phyloP scores from a whole-genome alignment of 1,140 invertebrate species.

The Drosophila punjabiensis region DNA sequence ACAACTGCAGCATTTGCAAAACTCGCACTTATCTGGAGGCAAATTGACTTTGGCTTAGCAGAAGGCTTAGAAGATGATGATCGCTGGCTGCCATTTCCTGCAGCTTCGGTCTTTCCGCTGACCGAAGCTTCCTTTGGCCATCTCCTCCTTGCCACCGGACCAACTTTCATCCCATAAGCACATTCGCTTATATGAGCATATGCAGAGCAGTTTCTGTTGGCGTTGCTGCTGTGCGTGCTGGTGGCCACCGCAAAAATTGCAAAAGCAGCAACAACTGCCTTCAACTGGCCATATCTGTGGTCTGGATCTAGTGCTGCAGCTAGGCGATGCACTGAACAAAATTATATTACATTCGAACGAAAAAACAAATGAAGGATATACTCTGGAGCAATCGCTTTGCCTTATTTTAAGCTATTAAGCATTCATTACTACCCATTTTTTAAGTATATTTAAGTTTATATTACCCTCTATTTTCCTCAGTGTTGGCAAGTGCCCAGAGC shows the following conservation, averaged over 20 bases:
- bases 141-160: conserved; percentile 7
- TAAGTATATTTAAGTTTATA: not conserved
- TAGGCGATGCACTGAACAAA: conserved; percentile 18
- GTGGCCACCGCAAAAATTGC: conserved; percentile 41
- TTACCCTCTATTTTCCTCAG: not conserved
- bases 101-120: conserved; percentile 37
- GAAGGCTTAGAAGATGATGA: conserved; percentile 41
- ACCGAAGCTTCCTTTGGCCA: conserved; percentile 28
- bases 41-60: conserved; percentile 36
- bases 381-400: not conserved
- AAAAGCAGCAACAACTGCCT: conserved; percentile 24
- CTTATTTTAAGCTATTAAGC: not conserved
- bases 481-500: conserved; percentile 19
- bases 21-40: conserved; percentile 19
- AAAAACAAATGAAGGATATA: not conserved
- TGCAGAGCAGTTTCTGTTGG: conserved; percentile 43
- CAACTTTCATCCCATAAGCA: conserved; percentile 27
- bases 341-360: not conserved
- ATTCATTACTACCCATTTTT: not conserved
- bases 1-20: conserved; percentile 26
- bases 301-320: conserved; percentile 42
- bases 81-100: conserved; percentile 42
- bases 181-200: conserved; percentile 35
- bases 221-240: conserved; percentile 42
- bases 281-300: conserved; percentile 50